Base-by-base conservation (phyloP, 2,113 vertebrate species). In the Okapia johnstoni region DNA sequence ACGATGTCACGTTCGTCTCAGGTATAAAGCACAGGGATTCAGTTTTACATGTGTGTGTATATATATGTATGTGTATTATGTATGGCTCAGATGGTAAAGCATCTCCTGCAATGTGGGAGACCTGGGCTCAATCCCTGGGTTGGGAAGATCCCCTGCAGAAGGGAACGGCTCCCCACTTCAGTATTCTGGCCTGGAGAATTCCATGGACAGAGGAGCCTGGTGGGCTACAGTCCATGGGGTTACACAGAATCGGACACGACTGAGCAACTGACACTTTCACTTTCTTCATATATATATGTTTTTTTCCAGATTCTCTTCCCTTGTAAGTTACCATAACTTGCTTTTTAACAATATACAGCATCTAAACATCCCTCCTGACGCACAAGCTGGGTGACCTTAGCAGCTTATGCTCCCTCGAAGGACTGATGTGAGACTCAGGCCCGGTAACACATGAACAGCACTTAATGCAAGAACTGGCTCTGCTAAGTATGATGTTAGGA, bases 181-280 rank as follows among this genome's bases (percentile, higher is more conserved):
- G 66, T 36, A 23, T 36, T 70, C n/a, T 23, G 21, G 19, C 66
- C 66, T 12, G 66, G 66, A 23, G 36, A 40, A 70, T 6, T 11
- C n/a, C 66, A 23, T 40, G 66, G 66, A 40, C 2, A 21, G 66
- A 40, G 66, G n/a, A 70, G n/a, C n/a, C 66, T 70, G 66, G 3
- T 3, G 6, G 66, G 66, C 10, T 36, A 36, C 33, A 70, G n/a
- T 40, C n/a, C 19, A 12, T 3, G 66, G n/a, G 66, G 66, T 3
- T 0, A 1, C n/a, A 19, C 1, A 12, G 9, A 23, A 17, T 70
- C 1, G 0, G 66, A 23, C 19, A 40, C 0, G 19, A 23, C 66
- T 23, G 10, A 70, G n/a, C 10, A 1, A 3, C n/a, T 70, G 1
- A 36, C n/a, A 23, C 66, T 23, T 21, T 23, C n/a, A 6, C n/a